A percentile compares a stretch with the other conserved stretches of the same genome.
Evolutionary conservation across 2,888 invertebrate species (phyloP).

Genomic region (Mayetiola destructor): DNA sequence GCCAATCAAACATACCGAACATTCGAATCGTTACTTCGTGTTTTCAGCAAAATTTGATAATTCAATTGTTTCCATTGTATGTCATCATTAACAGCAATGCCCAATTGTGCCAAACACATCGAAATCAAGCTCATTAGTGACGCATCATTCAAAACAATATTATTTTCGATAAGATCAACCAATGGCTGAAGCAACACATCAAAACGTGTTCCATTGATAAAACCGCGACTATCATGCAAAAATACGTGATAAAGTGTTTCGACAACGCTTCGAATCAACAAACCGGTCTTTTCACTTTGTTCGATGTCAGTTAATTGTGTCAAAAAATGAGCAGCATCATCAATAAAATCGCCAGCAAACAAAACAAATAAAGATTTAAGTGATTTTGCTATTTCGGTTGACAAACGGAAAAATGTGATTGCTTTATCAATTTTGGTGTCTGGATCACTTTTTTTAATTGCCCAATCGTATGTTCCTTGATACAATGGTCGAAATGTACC

Average conservation of each 20-base stretch:
- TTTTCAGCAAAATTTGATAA: constrained; percentile 79
- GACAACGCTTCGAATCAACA: constrained; percentile 55
- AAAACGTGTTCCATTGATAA: constrained; percentile 72
- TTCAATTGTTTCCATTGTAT: constrained; percentile 80
- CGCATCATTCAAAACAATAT: constrained; percentile 43
- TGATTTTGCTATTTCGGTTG: constrained; percentile 60
- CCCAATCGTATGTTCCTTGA: constrained; percentile 79
- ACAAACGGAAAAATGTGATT: constrained; percentile 40
- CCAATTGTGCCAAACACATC: constrained; percentile 71
- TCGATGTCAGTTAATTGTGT: constrained; percentile 51
- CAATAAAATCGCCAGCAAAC: constrained; percentile 76
- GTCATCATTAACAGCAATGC: constrained; percentile 70
- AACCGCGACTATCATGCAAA: constrained; percentile 66
- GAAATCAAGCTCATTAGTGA: constrained; percentile 47
- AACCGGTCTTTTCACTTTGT: constrained; percentile 42
- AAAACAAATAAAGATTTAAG: constrained; percentile 76
- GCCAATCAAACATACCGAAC: constrained; percentile 38
- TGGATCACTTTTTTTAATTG: constrained; percentile 41
- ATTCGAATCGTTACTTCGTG: constrained; percentile 57
- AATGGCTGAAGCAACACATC: constrained; percentile 72
- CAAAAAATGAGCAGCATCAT: constrained; percentile 61
- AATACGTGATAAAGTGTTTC: constrained; percentile 65
- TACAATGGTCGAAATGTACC: constrained; percentile 78
- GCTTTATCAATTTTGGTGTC: constrained; percentile 34
- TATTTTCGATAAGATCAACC: constrained; percentile 77